phyloP scores from a whole-genome alignment of 2,797 vertebrate species.

The Nyctalus aviator region DNA sequence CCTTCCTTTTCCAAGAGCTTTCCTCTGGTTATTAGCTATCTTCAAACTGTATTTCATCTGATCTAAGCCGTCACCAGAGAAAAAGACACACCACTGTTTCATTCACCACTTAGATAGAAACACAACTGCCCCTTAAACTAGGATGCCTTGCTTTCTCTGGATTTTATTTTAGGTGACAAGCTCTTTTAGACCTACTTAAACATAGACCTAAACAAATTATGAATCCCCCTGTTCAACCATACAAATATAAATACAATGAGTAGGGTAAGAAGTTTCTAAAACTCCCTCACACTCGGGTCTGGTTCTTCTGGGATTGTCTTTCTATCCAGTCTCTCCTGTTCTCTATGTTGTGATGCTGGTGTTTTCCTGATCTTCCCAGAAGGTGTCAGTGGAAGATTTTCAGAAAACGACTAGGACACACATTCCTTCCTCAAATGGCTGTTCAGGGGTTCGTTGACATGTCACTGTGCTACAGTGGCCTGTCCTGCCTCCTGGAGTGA shows the following conservation, averaged over 20 bases:
- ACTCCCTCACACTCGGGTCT: not conserved
- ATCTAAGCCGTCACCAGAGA: not conserved
- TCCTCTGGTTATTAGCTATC: conserved; percentile 4
- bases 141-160: not conserved
- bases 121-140: not conserved
- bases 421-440: not conserved
- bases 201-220: not conserved
- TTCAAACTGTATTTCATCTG: conserved; percentile 15
- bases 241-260: not conserved
- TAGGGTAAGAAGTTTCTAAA: conserved; percentile 24
- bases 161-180: conserved; percentile 13
- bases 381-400: conserved; percentile 63
- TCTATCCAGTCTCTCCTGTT: not conserved
- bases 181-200: not conserved
- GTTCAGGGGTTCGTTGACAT: not conserved
- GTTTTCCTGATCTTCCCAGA: conserved; percentile 62
- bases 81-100: not conserved
- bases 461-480: not conserved
- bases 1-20: not conserved
- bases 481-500: not conserved
- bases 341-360: not conserved
- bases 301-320: not conserved
- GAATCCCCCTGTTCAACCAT: not conserved
- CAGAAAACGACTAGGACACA: conserved; percentile 5
- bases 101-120: not conserved